Conservation (phyloP, 2,888 invertebrate genomes). For the Eilema depressum region DNA sequence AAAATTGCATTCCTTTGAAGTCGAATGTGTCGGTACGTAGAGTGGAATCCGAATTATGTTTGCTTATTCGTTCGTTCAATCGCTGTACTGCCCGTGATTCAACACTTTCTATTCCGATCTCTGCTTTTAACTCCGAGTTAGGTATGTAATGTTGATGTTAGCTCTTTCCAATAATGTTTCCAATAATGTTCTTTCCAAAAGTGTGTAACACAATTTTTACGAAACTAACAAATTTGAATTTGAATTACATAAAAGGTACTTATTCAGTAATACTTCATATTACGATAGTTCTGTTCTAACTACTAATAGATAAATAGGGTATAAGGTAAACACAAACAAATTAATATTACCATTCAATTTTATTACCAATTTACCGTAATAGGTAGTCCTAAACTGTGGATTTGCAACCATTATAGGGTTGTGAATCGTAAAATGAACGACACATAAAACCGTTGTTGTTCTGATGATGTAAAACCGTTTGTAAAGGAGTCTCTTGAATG, state of each 20-base stretch:
- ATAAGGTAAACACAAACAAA: constrained; percentile 33
- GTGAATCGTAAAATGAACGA: constrained; percentile 53
- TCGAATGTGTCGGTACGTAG: constrained; percentile 33
- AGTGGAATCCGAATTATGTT: constrained; percentile 50
- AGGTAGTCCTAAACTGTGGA: constrained; percentile 54
- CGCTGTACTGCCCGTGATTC: constrained; percentile 37
- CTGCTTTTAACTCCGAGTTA: constrained; percentile 19
- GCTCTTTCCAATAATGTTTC: constrained; percentile 3
- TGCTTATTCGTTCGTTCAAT: constrained; percentile 41
- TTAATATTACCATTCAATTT: constrained; percentile 59
- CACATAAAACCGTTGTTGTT: constrained; percentile 51
- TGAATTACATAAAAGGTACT: too few relatives aligned
- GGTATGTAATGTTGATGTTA: constrained; percentile 1
- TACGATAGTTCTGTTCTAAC: too few relatives aligned
- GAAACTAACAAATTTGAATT: too few relatives aligned
- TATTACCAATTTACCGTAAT: constrained; percentile 59
- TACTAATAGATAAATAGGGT: constrained; percentile 22
- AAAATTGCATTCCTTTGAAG: constrained; percentile 67
- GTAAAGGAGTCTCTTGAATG: constrained; percentile 39
- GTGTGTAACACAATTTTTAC: too few relatives aligned
- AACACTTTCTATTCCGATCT: constrained; percentile 25
- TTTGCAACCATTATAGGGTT: constrained; percentile 58
- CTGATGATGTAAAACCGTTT: constrained; percentile 34
- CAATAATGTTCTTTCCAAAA: too few relatives aligned
- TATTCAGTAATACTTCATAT: too few relatives aligned